Conservation (phyloP, 2,888 invertebrate genomes). For the Cotesia congregata region DNA sequence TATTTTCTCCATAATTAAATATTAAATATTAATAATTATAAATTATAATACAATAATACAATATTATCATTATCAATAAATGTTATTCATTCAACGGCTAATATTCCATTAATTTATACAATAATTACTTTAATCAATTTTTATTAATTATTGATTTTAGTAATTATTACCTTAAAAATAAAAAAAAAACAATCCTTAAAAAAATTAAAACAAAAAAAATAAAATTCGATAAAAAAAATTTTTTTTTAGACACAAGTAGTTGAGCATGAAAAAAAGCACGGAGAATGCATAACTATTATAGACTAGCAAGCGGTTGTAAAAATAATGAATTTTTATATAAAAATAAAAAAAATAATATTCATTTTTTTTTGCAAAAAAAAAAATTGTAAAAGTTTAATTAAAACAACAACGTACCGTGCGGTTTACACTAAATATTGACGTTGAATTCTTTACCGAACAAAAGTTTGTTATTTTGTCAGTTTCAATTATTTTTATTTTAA, state of each 20-base stretch:
- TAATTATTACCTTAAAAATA: not conserved
- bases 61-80: not conserved
- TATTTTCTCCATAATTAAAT: slow-evolving; percentile 36
- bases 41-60: not conserved
- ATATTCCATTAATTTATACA: not conserved
- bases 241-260: slow-evolving; percentile 5
- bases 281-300: slow-evolving; percentile 14
- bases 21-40: slow-evolving; percentile 29
- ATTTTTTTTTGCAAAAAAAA: not conserved
- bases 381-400: not conserved
- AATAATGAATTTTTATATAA: not conserved
- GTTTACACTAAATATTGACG: not conserved
- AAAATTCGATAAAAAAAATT: slow-evolving; percentile 1
- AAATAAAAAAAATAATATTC: not conserved
- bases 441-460: not conserved
- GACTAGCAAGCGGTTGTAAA: not conserved
- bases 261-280: slow-evolving; percentile 18
- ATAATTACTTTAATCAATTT: not conserved
- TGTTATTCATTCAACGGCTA: not conserved
- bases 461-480: not conserved
- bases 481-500: not conserved
- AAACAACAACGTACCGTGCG: not conserved
- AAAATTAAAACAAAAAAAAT: not conserved
- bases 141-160: not conserved
- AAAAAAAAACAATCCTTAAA: slow-evolving; percentile 6